Conservation (phyloP, 2,888 invertebrate species). For the Furcula furcula region DNA sequence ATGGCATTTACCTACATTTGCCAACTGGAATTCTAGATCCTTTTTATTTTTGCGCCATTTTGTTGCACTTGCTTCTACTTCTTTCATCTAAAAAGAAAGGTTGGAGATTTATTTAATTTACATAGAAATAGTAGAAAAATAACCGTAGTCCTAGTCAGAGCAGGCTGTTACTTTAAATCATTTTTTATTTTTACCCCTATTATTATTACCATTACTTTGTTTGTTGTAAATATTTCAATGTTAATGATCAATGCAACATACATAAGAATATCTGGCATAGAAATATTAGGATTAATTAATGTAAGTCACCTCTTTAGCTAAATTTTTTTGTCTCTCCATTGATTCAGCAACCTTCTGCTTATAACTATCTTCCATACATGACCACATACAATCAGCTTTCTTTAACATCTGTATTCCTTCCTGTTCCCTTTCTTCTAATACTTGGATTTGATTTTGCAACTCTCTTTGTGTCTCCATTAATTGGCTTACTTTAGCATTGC, state of each 20-base stretch:
- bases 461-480: slow-evolving; percentile 76
- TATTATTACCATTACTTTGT: too few relatives aligned
- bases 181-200: too few relatives aligned
- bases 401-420: slow-evolving; percentile 77
- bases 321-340: slow-evolving; percentile 45
- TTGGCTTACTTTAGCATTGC: slow-evolving; percentile 65
- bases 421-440: slow-evolving; percentile 82
- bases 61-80: slow-evolving; percentile 45
- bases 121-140: too few relatives aligned
- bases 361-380: slow-evolving; percentile 73
- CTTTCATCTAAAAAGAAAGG: slow-evolving; percentile 44
- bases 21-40: slow-evolving; percentile 55
- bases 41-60: slow-evolving; percentile 66
- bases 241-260: too few relatives aligned
- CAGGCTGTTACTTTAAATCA: too few relatives aligned
- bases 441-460: slow-evolving; percentile 75
- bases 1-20: slow-evolving; percentile 42
- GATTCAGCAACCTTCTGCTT: slow-evolving; percentile 59
- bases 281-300: too few relatives aligned
- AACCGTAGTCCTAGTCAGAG: too few relatives aligned
- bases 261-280: too few relatives aligned
- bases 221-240: too few relatives aligned
- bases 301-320: slow-evolving; percentile 47
- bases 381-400: slow-evolving; percentile 81
- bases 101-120: too few relatives aligned